Percentiles rank a stretch among this genome's conserved stretches.
Evolutionary conservation across 2,113 vertebrate species (phyloP).

Genomic region (Acinonyx jubatus): DNA sequence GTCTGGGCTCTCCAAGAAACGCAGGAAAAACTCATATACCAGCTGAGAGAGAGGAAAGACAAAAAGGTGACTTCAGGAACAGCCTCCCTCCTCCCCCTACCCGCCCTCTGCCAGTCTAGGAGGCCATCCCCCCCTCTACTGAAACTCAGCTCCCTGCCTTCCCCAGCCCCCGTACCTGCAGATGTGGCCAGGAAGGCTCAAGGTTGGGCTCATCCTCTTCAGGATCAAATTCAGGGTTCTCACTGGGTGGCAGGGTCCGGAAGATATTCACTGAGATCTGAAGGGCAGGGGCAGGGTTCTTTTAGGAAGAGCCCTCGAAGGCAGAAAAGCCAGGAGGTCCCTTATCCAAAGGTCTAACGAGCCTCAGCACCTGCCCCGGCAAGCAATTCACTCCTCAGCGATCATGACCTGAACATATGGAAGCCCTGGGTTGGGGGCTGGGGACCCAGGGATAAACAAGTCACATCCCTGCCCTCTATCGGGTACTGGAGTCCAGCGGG

Average conservation of each 20-base stretch:
- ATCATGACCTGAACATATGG: neutral
- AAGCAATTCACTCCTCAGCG: neutral
- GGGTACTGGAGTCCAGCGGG: neutral
- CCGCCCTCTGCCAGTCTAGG: neutral
- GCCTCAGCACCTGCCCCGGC: neutral
- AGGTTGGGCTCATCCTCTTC: slow-evolving; percentile 95
- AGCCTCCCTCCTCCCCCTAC: neutral
- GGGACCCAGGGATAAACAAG: neutral
- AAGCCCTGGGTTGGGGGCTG: neutral
- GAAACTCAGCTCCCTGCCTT: neutral
- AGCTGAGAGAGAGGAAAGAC: slow-evolving; percentile 81
- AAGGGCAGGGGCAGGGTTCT: neutral
- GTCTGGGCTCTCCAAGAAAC: slow-evolving; percentile 95
- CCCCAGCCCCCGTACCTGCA: slow-evolving; percentile 86
- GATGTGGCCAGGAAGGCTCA: slow-evolving; percentile 95
- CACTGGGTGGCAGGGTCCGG: slow-evolving; percentile 93
- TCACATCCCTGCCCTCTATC: neutral
- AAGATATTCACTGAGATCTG: slow-evolving; percentile 97
- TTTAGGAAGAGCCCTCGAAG: neutral
- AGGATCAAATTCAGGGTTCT: slow-evolving; percentile 95
- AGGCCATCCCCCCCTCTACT: neutral
- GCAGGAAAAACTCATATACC: slow-evolving; percentile 96
- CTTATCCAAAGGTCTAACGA: neutral
- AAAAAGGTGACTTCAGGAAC: neutral
- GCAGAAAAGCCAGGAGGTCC: neutral